phyloP scores from a whole-genome alignment of 2,113 vertebrate genomes.

The Hymenochirus boettgeri region DNA sequence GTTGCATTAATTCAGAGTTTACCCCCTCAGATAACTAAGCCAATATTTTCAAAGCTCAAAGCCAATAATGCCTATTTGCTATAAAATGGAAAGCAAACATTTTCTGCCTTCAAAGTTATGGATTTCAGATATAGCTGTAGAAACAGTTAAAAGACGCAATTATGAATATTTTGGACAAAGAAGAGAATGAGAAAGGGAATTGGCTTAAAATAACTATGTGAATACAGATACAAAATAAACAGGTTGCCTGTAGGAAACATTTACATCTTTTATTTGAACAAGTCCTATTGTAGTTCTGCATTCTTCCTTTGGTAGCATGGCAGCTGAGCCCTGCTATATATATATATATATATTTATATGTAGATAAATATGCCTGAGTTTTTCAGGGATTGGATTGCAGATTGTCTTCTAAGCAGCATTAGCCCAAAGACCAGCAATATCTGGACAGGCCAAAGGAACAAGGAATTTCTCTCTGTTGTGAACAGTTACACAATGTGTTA shows the following conservation, averaged over 20 bases:
- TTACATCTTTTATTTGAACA: constrained; percentile 49
- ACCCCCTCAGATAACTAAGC: constrained; percentile 43
- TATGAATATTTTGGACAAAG: constrained; percentile 52
- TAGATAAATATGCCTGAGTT: constrained; percentile 61
- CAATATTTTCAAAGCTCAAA: constrained; percentile 53
- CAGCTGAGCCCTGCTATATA: constrained; percentile 54
- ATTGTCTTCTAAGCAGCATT: constrained; percentile 53
- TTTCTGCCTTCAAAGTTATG: constrained; percentile 62
- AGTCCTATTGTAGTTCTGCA: constrained; percentile 38
- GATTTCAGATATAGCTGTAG: constrained; percentile 79
- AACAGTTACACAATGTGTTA: constrained; percentile 50
- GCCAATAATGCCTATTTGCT: constrained; percentile 52
- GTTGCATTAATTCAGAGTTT: constrained; percentile 5
- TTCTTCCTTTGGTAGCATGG: constrained; percentile 67
- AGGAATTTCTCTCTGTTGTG: constrained; percentile 38
- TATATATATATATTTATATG: no score
- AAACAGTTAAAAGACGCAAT: constrained; percentile 80
- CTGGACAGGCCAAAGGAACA: constrained; percentile 29
- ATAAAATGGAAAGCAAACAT: constrained; percentile 60
- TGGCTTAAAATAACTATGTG: constrained; percentile 60
- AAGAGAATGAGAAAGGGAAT: constrained; percentile 46
- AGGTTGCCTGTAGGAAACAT: constrained; percentile 57
- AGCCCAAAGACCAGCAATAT: constrained; percentile 48
- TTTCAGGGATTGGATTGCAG: constrained; percentile 57
- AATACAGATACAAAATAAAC: constrained; percentile 61